These are phyloP conservation scores for Trichopoda pennipes DNA, from an alignment of 2,888 invertebrate species.

Conservation along the genomic window DNA sequence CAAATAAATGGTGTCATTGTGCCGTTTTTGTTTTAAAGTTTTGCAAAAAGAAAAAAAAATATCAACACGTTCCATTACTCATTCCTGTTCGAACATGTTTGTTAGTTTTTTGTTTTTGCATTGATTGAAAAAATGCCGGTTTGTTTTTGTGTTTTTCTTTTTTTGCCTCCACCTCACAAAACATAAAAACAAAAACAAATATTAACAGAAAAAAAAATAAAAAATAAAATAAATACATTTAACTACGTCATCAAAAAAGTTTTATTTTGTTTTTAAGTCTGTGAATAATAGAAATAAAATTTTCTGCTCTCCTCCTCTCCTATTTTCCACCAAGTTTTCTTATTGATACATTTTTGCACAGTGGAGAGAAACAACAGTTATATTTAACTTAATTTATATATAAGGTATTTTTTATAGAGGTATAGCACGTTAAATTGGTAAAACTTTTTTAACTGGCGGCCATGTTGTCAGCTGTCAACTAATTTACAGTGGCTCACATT, in stretches of 20 bases:
- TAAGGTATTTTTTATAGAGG: too few species aligned
- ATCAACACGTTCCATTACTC: slow-evolving; percentile 1
- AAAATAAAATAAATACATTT: too few species aligned
- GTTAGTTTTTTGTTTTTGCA: slow-evolving; percentile 25
- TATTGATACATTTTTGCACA: too few species aligned
- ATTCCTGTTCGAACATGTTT: slow-evolving; percentile 26
- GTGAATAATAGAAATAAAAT: not conserved
- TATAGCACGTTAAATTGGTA: too few species aligned
- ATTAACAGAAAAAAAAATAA: not conserved
- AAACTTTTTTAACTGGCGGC: too few species aligned
- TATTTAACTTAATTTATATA: too few species aligned
- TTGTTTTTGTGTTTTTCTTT: slow-evolving; percentile 35
- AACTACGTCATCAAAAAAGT: slow-evolving; percentile 27
- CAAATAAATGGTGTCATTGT: slow-evolving; percentile 64
- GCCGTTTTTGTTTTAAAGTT: slow-evolving; percentile 27
- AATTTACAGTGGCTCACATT: too few species aligned
- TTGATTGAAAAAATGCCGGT: slow-evolving; percentile 45
- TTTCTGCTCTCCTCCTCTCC: not conserved
- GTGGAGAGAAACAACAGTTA: too few species aligned
- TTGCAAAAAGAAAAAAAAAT: not conserved
- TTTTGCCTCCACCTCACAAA: not conserved
- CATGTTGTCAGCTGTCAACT: too few species aligned
- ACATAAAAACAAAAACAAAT: not conserved
- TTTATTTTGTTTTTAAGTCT: not conserved
- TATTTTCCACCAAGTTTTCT: not conserved